A percentile compares a stretch with the other conserved stretches of the same genome.
phyloP scores from a whole-genome alignment of 2,113 vertebrate genomes.

The Ivindomyrus marchei region DNA sequence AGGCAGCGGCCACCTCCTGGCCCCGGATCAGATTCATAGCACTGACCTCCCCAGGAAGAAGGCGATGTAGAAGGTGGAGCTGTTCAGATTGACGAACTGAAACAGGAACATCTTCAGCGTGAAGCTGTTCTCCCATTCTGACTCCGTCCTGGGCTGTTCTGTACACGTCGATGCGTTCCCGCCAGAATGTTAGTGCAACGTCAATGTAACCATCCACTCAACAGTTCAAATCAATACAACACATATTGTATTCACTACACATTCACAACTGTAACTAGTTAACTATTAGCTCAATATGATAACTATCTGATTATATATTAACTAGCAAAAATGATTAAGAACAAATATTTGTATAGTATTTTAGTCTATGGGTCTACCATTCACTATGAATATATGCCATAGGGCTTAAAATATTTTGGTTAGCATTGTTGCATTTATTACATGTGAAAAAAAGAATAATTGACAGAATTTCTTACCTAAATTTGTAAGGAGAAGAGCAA shows the following conservation, averaged over 20 bases:
- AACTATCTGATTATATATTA: neutral
- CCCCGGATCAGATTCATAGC: neutral
- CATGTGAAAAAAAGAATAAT: neutral
- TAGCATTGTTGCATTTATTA: neutral
- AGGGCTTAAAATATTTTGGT: neutral
- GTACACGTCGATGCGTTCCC: conserved; percentile 39
- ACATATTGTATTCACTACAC: neutral
- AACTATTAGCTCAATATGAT: neutral
- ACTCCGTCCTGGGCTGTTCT: conserved; percentile 93
- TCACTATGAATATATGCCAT: neutral
- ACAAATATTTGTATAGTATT: neutral
- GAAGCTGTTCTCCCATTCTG: conserved; percentile 97
- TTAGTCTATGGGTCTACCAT: neutral
- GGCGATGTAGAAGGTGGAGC: conserved; percentile 95
- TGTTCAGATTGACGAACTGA: conserved; percentile 97
- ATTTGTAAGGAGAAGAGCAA: conserved; percentile 86
- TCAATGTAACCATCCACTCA: neutral
- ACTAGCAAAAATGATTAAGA: neutral
- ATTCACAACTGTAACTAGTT: neutral
- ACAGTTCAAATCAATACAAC: neutral
- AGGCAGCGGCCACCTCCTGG: neutral
- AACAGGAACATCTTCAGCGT: conserved; percentile 98
- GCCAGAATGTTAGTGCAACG: neutral
- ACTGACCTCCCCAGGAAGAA: conserved; percentile 92
- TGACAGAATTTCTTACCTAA: conserved; percentile 71